These are phyloP conservation scores for Catocala fraxini DNA, from an alignment of 2,888 invertebrate species.

Conservation along the genomic window DNA sequence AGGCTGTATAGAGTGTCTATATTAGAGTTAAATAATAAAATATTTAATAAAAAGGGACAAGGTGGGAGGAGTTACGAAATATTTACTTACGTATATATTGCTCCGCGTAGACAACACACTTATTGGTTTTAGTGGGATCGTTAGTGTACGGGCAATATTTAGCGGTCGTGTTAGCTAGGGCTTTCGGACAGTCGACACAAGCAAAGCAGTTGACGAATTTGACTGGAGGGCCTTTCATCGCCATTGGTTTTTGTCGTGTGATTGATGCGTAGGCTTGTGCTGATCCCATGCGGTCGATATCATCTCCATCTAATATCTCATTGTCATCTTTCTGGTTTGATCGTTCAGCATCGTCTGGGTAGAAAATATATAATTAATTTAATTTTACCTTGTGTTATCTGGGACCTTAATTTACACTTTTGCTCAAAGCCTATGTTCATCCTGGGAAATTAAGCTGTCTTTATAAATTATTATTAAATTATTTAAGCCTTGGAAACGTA, in stretches of 20 bases:
- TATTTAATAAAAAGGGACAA: too few species aligned
- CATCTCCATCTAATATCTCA: slow-evolving; percentile 22
- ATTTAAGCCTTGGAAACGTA: too few species aligned
- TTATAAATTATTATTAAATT: too few species aligned
- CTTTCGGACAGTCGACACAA: slow-evolving; percentile 67
- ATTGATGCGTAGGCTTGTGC: slow-evolving; percentile 21
- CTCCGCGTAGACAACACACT: slow-evolving; percentile 70
- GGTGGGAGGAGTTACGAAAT: too few species aligned
- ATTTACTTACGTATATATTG: slow-evolving; percentile 66
- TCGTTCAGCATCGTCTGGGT: slow-evolving; percentile 33
- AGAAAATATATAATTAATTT: too few species aligned
- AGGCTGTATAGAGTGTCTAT: too few species aligned
- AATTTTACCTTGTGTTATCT: too few species aligned
- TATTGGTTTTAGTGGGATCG: slow-evolving; percentile 55
- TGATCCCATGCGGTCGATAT: slow-evolving; percentile 27
- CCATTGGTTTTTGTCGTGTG: slow-evolving; percentile 8
- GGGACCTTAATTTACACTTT: too few species aligned
- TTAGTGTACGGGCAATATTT: slow-evolving; percentile 63
- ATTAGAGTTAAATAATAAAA: too few species aligned
- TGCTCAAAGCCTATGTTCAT: too few species aligned
- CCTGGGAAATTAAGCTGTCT: too few species aligned
- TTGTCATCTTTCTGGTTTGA: slow-evolving; percentile 26
- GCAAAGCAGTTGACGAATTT: slow-evolving; percentile 59
- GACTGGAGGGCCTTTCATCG: neutral
- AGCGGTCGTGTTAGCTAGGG: slow-evolving; percentile 52